These are phyloP conservation scores for Synergus japonicus DNA, from an alignment of 2,888 invertebrate species.

Conservation along the genomic window DNA sequence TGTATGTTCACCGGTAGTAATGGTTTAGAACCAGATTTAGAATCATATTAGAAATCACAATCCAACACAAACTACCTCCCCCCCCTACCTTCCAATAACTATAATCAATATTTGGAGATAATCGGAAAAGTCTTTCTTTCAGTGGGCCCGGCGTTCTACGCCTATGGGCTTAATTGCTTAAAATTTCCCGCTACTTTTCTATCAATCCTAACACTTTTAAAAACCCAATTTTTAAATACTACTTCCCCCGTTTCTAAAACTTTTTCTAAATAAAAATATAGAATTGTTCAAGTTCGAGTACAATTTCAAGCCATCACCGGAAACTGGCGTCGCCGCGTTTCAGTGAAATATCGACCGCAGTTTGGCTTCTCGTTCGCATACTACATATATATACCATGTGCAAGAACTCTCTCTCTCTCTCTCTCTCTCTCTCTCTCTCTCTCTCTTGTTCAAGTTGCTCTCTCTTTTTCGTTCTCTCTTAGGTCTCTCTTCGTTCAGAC, in stretches of 20 bases:
- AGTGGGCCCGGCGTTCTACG: neutral
- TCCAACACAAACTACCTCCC: neutral
- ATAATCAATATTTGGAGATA: too few species aligned
- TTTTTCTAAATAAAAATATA: neutral
- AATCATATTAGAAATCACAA: neutral
- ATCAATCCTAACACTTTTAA: neutral
- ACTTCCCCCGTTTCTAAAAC: neutral
- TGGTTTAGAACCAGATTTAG: neutral
- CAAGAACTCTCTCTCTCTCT: constrained; percentile 22
- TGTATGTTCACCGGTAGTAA: constrained; percentile 41
- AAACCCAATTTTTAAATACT: neutral
- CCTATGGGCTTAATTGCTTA: neutral
- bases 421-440: constrained; percentile 24
- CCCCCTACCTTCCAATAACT: too few species aligned
- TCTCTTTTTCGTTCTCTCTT: neutral
- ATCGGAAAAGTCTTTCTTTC: neutral
- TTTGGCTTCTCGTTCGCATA: constrained; percentile 45
- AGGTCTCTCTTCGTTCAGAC: constrained; percentile 44
- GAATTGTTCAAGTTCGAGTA: constrained; percentile 52
- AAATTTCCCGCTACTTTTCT: neutral
- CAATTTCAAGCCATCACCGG: constrained; percentile 42
- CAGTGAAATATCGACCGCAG: constrained; percentile 52
- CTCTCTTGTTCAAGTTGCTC: constrained; percentile 30
- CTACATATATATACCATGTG: constrained; percentile 15
- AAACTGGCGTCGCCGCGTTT: constrained; percentile 45